Evolutionary conservation across 2,113 vertebrate genomes (phyloP).

Genomic region (Pelusios castaneus): DNA sequence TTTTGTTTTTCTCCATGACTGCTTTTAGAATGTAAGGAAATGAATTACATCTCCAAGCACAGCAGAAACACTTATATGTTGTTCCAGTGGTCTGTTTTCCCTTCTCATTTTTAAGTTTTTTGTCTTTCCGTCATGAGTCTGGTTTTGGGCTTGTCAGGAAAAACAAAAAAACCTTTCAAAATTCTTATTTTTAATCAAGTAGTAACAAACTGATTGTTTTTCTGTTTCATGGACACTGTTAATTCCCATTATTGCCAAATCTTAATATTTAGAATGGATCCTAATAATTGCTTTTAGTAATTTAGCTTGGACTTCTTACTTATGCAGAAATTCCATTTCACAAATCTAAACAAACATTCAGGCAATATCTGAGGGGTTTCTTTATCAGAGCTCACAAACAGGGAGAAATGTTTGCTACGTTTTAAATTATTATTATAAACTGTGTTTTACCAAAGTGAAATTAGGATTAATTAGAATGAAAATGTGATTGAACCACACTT

Average conservation of each 20-base stretch:
- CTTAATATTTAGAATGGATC: background rate
- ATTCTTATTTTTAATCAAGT: background rate
- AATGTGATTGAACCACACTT: background rate
- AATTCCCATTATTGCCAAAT: background rate
- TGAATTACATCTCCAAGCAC: background rate
- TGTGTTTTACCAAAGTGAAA: background rate
- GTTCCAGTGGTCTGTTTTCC: background rate
- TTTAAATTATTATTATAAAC: background rate
- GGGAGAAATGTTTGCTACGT: background rate
- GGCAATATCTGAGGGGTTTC: background rate
- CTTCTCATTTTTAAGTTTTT: background rate
- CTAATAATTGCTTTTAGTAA: background rate
- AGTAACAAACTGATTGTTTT: background rate
- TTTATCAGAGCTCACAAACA: background rate
- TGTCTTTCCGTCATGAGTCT: background rate
- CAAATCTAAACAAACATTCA: background rate
- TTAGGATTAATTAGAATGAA: background rate
- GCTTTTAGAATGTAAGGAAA: background rate
- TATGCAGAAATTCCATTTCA: background rate
- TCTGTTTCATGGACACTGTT: background rate
- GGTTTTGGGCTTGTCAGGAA: background rate
- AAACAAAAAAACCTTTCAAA: background rate
- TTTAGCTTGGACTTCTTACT: background rate
- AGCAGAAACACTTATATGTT: background rate
- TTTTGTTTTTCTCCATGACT: constrained; percentile 26